Evolutionary conservation across 64 coral and sea anemone genomes (phyloP).

Genomic region (Porites australiensis): DNA sequence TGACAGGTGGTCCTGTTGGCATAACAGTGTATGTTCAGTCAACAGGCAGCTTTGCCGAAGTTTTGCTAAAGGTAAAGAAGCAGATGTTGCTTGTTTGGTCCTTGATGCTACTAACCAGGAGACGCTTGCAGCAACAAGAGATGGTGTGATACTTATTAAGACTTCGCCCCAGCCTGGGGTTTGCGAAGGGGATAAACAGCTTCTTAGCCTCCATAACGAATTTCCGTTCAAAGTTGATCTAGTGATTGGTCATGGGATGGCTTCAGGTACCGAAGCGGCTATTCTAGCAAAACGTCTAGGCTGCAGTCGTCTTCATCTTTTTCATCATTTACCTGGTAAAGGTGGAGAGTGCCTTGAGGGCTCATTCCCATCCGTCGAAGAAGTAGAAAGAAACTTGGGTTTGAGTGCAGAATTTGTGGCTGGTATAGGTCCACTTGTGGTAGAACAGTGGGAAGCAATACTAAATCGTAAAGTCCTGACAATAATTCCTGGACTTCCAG

Average conservation of each 20-base stretch:
- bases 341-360: neutral
- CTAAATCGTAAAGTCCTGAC: conserved; percentile 67
- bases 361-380: neutral
- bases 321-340: conserved; percentile 55
- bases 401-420: conserved; percentile 67
- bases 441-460: conserved; percentile 66
- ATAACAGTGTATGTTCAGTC: conserved; percentile 27
- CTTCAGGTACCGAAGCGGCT: conserved; percentile 70
- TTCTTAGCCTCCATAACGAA: conserved; percentile 41
- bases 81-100: conserved; percentile 59
- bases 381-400: conserved; percentile 21
- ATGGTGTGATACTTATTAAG: conserved; percentile 58
- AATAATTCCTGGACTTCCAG: conserved; percentile 74
- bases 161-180: conserved; percentile 35
- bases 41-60: conserved; percentile 50
- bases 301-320: conserved; percentile 66
- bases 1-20: conserved; percentile 44
- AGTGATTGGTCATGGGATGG: conserved; percentile 65
- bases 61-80: conserved; percentile 34
- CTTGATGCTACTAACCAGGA: conserved; percentile 36
- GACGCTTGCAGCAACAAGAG: conserved; percentile 40
- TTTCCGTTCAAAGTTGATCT: conserved; percentile 70
- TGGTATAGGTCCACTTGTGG: conserved; percentile 47
- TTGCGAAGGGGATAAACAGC: neutral
- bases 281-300: conserved; percentile 23